Evolutionary conservation across 2,113 vertebrate species (phyloP), one percentile per base, ranked within the genome.

Genomic region (Dendropsophus ebraccatus): DNA sequence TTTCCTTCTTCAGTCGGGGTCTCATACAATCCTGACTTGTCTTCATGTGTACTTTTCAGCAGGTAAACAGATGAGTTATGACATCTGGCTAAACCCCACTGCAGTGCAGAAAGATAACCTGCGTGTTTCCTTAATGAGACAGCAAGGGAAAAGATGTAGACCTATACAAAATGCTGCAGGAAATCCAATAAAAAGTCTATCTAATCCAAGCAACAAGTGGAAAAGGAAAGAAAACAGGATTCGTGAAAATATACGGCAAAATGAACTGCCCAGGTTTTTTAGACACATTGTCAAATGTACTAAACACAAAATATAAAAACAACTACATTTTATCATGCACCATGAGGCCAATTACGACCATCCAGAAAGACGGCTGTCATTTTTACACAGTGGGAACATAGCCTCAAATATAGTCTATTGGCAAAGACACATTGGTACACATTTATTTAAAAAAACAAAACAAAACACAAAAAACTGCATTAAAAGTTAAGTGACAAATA

Each of bases 141-240:
- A 49, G 76, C 84, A 86, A 72, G 84, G 84, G 84, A 86, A 69
- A 86, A 73, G 35, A 76, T 84, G 56, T 84, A 49, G 17, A 84
- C 17, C 50, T n/a, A 65, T 84, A 74, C 23, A 25, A 84, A 60
- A 28, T 47, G 56, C 73, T 49, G 54, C 56, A 84, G 56, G 56
- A 76, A 76, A 60, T 76, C 72, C 82, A 84, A 65, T 65, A 84
- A 73, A 41, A 47, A 41, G 25, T 65, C 56, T 76, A 84, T 83
- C 81, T 52, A 83, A 67, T 84, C 82, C 82, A 84, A 75, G 41
- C 82, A 84, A 84, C 82, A 76, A 19, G 83, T 84, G 30, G 65
- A 84, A 76, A 50, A 76, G 16, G 35, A 23, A 19, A 73, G 28
- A n/a, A n/a, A 73, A 60, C 41, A 72, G 50, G 19, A 73, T 37